Evolutionary conservation across 2,888 invertebrate genomes (phyloP).

Genomic region (Cryptus armator): DNA sequence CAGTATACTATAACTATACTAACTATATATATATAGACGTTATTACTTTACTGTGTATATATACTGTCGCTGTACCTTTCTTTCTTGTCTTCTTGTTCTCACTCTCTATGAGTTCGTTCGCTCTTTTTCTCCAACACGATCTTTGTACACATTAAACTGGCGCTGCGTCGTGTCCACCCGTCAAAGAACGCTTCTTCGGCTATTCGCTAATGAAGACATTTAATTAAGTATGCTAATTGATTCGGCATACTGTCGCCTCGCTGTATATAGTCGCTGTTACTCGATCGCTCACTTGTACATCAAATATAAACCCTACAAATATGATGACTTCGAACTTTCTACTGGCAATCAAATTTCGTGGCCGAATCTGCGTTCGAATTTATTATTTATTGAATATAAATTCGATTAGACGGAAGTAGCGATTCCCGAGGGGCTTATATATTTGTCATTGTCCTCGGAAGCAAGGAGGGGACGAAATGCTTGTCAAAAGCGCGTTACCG

Average conservation of each 20-base stretch:
- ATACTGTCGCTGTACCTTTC: neutral
- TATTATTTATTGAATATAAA: conserved; percentile 1
- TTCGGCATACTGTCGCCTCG: conserved; percentile 42
- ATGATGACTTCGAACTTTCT: neutral
- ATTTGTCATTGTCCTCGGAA: conserved; percentile 44
- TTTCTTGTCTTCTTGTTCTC: neutral
- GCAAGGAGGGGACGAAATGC: conserved; percentile 36
- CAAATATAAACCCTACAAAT: neutral
- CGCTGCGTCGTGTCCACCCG: conserved; percentile 39
- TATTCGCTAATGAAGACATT: conserved; percentile 65
- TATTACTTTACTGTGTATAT: neutral
- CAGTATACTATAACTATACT: no score
- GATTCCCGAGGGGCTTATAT: conserved; percentile 49
- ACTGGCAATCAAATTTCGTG: neutral
- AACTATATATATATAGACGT: neutral
- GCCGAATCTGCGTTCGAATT: neutral
- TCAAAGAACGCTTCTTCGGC: conserved; percentile 48
- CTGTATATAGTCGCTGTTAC: neutral
- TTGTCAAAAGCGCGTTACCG: conserved; percentile 38
- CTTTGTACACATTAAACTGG: conserved; percentile 21
- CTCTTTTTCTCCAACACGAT: neutral
- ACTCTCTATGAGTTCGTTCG: neutral
- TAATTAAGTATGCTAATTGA: conserved; percentile 66
- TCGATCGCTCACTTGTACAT: neutral
- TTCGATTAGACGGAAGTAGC: conserved; percentile 45